Conservation (phyloP, 2,113 vertebrate genomes). For the Verasper variegatus region DNA sequence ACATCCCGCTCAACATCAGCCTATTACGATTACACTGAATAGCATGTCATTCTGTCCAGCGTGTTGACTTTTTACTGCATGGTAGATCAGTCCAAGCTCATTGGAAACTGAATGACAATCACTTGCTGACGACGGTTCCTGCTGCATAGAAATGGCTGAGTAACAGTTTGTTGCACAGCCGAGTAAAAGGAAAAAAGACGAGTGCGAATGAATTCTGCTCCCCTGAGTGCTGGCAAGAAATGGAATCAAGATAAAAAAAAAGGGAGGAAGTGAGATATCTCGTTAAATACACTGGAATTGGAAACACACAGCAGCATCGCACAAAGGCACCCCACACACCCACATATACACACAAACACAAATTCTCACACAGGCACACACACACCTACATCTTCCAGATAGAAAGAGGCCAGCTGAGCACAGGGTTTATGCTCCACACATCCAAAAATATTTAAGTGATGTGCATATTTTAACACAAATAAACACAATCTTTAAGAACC, state of each 20-base stretch:
- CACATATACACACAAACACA: not conserved
- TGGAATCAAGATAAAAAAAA: slow-evolving; percentile 65
- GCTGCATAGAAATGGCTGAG: slow-evolving; percentile 58
- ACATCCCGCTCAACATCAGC: slow-evolving; percentile 51
- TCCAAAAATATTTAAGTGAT: slow-evolving; percentile 14
- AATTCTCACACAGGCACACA: not conserved
- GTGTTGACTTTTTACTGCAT: slow-evolving; percentile 62
- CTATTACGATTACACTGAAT: slow-evolving; percentile 62
- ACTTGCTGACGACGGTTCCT: slow-evolving; percentile 49
- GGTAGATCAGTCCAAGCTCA: slow-evolving; percentile 67
- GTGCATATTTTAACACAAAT: slow-evolving; percentile 34
- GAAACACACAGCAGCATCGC: slow-evolving; percentile 65
- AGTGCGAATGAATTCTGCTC: slow-evolving; percentile 70
- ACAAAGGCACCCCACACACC: slow-evolving; percentile 15
- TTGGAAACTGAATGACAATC: slow-evolving; percentile 70
- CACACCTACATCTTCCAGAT: slow-evolving; percentile 14
- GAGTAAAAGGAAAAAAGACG: slow-evolving; percentile 48
- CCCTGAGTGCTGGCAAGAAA: slow-evolving; percentile 68
- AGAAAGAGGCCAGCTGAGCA: slow-evolving; percentile 44
- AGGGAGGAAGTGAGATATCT: slow-evolving; percentile 67
- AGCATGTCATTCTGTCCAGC: slow-evolving; percentile 62
- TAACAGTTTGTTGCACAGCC: slow-evolving; percentile 68
- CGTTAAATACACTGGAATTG: slow-evolving; percentile 75
- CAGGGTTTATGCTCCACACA: slow-evolving; percentile 32
- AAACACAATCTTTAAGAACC: slow-evolving; percentile 36